Base-by-base conservation (phyloP, 2,888 invertebrate species). In the Lithophane leautieri region DNA sequence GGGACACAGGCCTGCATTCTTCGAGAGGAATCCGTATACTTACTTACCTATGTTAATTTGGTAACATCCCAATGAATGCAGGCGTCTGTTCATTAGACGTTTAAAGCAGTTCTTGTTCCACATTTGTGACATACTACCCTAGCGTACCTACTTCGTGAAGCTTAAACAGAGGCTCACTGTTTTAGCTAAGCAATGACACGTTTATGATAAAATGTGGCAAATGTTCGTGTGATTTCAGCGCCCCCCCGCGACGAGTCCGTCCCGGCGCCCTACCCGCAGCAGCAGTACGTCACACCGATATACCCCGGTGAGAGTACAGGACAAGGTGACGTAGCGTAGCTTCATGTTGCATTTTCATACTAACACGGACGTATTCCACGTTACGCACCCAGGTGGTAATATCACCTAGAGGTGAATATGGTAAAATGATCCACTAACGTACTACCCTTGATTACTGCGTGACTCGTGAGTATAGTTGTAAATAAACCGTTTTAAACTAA, bases 241-340 rank as follows among this genome's bases (percentile, higher is more conserved):
- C 86, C 91, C 0, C 83, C 87, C 9, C 52, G 44, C 9, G 84
- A 82, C 70, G 62, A 69, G 19, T 2, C 58, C 12, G 62, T 25
- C 19, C 73, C 87, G 62, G 92, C 90, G 76, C 91, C 93, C 16
- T 95, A 95, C 86, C 95, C 95, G 25, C 95, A 94, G 86, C 95
- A 95, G 74, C 94, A 94, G 86, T 95, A 86, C 84, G 68, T 71
- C 56, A 14, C 82, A 12, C 60, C 78, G 28, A 0, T 61, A 4
- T 89, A 89, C 82, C 83, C 85, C 71, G 80, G 88, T 89, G 74
- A 86, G 84, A 42, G 50, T 2, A 1, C 74, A 0, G 47, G 14
- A 9, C 22, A 34, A 80, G 80, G 81, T 80, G 66, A 34, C n/a
- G 60, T 73, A 56, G 28, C 52, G 16, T 50, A 75, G 42, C 50